Evolutionary conservation across 2,888 invertebrate species (phyloP).

Genomic region (Poecilus cupreus): DNA sequence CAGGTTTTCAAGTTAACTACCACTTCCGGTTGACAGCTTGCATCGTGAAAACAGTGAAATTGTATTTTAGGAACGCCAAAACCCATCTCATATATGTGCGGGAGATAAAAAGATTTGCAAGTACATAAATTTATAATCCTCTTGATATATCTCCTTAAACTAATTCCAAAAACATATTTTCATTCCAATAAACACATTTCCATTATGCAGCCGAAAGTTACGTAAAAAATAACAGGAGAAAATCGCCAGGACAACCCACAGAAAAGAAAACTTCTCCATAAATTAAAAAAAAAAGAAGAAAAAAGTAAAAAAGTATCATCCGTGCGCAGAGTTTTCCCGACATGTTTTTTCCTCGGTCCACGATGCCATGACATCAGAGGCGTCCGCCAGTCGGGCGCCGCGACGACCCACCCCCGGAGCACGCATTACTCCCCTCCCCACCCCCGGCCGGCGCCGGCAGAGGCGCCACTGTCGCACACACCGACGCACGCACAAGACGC

Average conservation of each 20-base stretch:
- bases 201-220: slow-evolving; percentile 7
- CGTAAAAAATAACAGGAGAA: slow-evolving; percentile 34
- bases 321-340: slow-evolving; percentile 43
- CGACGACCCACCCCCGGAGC: slow-evolving; percentile 60
- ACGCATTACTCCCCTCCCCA: slow-evolving; percentile 56
- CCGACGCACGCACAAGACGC: background rate
- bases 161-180: slow-evolving; percentile 35
- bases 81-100: too few relatives aligned
- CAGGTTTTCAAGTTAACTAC: too few relatives aligned
- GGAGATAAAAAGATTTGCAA: background rate
- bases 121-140: background rate
- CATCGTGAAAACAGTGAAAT: too few relatives aligned
- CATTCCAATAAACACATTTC: slow-evolving; percentile 25
- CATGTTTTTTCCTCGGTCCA: slow-evolving; percentile 57
- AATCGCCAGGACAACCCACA: slow-evolving; percentile 28
- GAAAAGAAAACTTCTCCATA: slow-evolving; percentile 51
- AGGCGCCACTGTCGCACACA: slow-evolving; percentile 38
- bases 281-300: slow-evolving; percentile 38
- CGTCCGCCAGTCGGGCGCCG: slow-evolving; percentile 66
- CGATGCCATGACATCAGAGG: slow-evolving; percentile 61
- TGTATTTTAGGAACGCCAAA: too few relatives aligned
- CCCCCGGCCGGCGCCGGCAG: background rate
- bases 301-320: slow-evolving; percentile 45
- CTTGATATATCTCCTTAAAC: background rate
- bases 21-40: too few relatives aligned